phyloP scores from a whole-genome alignment of 2,888 invertebrate species.

The Hyles lineata region DNA sequence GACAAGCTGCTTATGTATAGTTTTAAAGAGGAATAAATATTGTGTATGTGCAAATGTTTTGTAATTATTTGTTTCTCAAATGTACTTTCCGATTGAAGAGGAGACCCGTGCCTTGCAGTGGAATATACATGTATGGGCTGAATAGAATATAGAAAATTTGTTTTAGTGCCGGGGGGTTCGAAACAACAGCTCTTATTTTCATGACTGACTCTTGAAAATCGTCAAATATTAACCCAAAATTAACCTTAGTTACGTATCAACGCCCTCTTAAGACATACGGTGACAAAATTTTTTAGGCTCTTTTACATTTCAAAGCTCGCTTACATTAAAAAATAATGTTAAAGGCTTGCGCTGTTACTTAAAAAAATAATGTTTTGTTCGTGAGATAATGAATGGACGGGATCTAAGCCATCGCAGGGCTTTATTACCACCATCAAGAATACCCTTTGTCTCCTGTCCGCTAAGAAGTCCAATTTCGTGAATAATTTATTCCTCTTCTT shows the following conservation, averaged over 20 bases:
- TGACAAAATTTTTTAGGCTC: not conserved
- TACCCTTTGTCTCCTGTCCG: not conserved
- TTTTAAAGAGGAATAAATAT: too few species aligned
- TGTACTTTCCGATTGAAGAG: too few species aligned
- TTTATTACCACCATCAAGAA: not conserved
- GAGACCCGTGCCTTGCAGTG: too few species aligned
- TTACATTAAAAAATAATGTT: not conserved
- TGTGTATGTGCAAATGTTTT: too few species aligned
- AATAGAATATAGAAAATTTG: too few species aligned
- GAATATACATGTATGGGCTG: too few species aligned
- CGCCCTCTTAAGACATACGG: not conserved
- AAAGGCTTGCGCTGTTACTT: not conserved
- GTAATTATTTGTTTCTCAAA: too few species aligned
- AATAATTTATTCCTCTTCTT: not conserved
- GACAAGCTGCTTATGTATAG: too few species aligned
- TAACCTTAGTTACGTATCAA: not conserved
- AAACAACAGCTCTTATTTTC: too few species aligned
- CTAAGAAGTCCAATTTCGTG: not conserved
- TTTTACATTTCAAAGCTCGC: not conserved
- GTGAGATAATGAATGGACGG: slow-evolving; percentile 3
- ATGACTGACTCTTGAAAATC: too few species aligned
- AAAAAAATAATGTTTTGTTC: not conserved
- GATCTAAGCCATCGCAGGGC: not conserved
- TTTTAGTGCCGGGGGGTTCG: too few species aligned
- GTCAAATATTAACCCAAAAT: not conserved